Percentiles rank a stretch among this genome's conserved stretches.
Evolutionary conservation across 1,140 invertebrate species (phyloP).

Genomic region (Episyrphus balteatus): DNA sequence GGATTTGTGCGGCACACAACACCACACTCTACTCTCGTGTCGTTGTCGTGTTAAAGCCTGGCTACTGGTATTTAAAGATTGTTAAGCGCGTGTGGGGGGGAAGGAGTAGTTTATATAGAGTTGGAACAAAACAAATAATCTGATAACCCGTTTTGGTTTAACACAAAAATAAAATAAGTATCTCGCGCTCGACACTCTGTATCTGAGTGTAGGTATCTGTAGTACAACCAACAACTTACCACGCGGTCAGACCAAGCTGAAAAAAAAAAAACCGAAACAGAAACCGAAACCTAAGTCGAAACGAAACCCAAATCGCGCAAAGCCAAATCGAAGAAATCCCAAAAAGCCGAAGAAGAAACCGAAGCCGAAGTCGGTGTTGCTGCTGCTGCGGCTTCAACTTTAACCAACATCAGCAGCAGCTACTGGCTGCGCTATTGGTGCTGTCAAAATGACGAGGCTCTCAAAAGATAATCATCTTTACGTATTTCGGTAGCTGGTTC

Average conservation of each 20-base stretch:
- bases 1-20: too few relatives aligned
- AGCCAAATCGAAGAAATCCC: background rate
- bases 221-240: too few relatives aligned
- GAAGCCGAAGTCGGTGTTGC: background rate
- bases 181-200: background rate
- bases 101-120: conserved; percentile 1
- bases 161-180: too few relatives aligned
- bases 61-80: too few relatives aligned
- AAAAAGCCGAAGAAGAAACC: background rate
- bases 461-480: conserved; percentile 10
- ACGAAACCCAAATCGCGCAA: background rate
- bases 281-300: background rate
- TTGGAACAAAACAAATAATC: conserved; percentile 28
- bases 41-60: too few relatives aligned
- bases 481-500: conserved; percentile 37
- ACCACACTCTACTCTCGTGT: too few relatives aligned
- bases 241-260: too few relatives aligned
- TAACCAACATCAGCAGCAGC: background rate
- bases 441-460: conserved; percentile 3
- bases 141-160: conserved; percentile 32
- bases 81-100: too few relatives aligned
- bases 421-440: background rate
- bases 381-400: background rate
- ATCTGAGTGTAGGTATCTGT: background rate
- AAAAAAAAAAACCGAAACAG: background rate